Evolutionary conservation across 2,113 vertebrate genomes (phyloP), one percentile per base, ranked within the genome.

Genomic region (Forbesichthys agassizii): DNA sequence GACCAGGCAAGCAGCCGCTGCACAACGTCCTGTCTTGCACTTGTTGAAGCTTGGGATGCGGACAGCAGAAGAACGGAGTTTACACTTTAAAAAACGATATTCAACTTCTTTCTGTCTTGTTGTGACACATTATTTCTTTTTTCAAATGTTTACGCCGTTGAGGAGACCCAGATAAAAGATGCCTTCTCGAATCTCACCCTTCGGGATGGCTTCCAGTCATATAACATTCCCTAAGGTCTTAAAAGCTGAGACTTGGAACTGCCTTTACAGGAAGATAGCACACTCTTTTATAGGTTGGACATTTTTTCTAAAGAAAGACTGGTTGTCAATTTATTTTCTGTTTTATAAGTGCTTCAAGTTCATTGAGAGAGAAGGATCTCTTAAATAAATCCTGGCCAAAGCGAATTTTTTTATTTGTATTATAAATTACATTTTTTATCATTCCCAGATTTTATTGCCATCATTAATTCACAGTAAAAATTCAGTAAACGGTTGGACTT

Each of bases 311-410:
- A 62, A 71, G 60, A 78, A 76, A 75, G 78, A 87, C 51, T 56
- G 74, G 86, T 84, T 58, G 72, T 20, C 33, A 14, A 55, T 70
- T 27, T 75, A 86, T 78, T 67, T 56, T 81, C 71, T 78, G 69
- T 81, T 84, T 84, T 74, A 75, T 65, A 82, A 84, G 57, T 68
- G 77, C 80, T 87, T 80, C 20, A 68, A 87, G 83, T 64, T 79
- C 61, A 63, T 80, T 82, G 82, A 74, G 86, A 89, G 70, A 75
- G 27, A 1, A 85, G 78, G 5, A 16, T 90, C 84, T 83, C 67
- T 65, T 4, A 56, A 74, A 90, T 88, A 89, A 87, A 88, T 86
- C 83, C 85, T 89, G 90, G 92, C 93, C 94, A 93, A 94, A 94
- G 91, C 57, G 2, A 78, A 88, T 83, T 74, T 80, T 80, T 55